Base-by-base conservation (phyloP, 2,888 invertebrate species). In the Parnassius glacialis region DNA sequence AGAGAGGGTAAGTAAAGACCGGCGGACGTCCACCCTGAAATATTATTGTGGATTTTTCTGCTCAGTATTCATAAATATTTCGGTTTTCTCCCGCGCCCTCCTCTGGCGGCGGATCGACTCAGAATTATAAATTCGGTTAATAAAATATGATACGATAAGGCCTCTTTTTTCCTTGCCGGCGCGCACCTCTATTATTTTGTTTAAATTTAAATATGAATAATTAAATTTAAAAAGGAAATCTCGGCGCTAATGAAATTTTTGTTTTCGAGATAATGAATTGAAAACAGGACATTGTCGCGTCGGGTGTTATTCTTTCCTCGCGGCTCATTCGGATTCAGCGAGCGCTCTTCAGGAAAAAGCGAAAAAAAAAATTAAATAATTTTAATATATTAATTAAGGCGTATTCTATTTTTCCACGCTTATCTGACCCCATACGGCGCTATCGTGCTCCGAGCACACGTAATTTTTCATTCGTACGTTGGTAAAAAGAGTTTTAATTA, bases 171-270 rank as follows among this genome's bases (percentile, higher is more conserved):
- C 81, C 68, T 68, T 62, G 67, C 70, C 62, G 79, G 76, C 72
- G 74, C 84, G 80, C 84, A 85, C 89, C 87, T 88, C 88, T 90
- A 90, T 90, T 90, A 90, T 91, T 90, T 90, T 90, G 87, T 90
- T 90, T 90, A 90, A 91, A 90, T 90, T 91, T 90, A 90, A 90
- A 90, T 90, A 90, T 90, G 90, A 90, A 90, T 91, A 90, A 90
- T 90, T 91, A 88, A 90, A 87, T 89, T 87, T 85, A 87, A 88
- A 90, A 89, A 87, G 85, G 89, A 88, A 90, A 89, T 88, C 90
- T 87, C 85, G 77, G 85, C 85, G 76, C 86, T 90, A 90, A 90
- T 90, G 90, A 90, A 90, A 87, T 90, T 90, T 90, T 89, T 91
- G 90, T 91, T 90, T 91, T 90, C 78, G 87, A 88, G 90, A 90